Percentiles rank a stretch among this genome's conserved stretches.
phyloP scores from a whole-genome alignment of 2,888 invertebrate genomes.

The Macaria liturata region DNA sequence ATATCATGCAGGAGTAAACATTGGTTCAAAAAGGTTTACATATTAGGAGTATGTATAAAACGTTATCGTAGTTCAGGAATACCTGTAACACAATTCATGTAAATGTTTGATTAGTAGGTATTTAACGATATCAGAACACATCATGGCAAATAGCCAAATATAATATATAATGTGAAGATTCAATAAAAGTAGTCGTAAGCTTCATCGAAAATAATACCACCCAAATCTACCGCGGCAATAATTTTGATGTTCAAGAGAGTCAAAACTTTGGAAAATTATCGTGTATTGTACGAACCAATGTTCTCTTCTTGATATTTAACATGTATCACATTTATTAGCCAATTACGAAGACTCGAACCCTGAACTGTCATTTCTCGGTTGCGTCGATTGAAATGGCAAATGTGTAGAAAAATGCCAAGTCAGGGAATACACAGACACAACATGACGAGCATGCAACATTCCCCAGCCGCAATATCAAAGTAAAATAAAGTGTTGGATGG shows the following conservation, averaged over 20 bases:
- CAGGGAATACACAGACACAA: slow-evolving; percentile 51
- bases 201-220: too few relatives aligned
- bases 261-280: slow-evolving; percentile 11
- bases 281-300: slow-evolving; percentile 45
- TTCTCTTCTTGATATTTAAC: slow-evolving; percentile 41
- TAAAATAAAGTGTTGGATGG: slow-evolving; percentile 76
- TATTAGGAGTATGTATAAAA: slow-evolving; percentile 40
- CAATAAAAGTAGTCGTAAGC: too few relatives aligned
- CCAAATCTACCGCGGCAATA: too few relatives aligned
- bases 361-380: slow-evolving; percentile 46
- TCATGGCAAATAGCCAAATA: too few relatives aligned
- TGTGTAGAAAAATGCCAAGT: slow-evolving; percentile 50
- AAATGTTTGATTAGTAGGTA: too few relatives aligned
- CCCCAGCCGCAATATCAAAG: slow-evolving; percentile 79
- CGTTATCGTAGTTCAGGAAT: slow-evolving; percentile 56
- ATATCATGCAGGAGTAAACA: slow-evolving; percentile 51
- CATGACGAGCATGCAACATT: slow-evolving; percentile 75
- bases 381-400: not conserved
- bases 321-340: slow-evolving; percentile 47
- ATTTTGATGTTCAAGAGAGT: slow-evolving; percentile 31
- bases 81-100: slow-evolving; percentile 63
- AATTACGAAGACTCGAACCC: slow-evolving; percentile 45
- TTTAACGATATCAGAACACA: too few relatives aligned
- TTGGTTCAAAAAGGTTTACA: slow-evolving; percentile 45
- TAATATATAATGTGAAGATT: too few relatives aligned